Base-by-base conservation (phyloP, 64 coral and sea anemone species). In the Pocillopora damicornis region DNA sequence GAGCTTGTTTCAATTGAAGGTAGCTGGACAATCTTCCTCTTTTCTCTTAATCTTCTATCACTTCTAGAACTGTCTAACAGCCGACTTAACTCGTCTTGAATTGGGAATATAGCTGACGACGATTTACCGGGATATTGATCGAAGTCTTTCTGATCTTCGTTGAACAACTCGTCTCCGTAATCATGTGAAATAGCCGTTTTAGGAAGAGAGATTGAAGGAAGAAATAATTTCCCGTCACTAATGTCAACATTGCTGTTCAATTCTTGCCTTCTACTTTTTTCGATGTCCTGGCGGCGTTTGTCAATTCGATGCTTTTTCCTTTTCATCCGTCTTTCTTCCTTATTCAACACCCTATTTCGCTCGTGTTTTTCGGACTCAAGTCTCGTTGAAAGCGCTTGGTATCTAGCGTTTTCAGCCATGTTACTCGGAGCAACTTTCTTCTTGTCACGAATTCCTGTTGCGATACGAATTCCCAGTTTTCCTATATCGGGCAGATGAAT, bases 401-500 rank as follows among this genome's bases (percentile, higher is more conserved):
- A 57, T 58, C 88, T 82, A 60, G 91, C 91, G 22, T 82, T 75
- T 74, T 96, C 94, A 34, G 80, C 88, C 76, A 87, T 81, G 77
- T 96, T 90, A 51, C 37, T 81, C 14, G 94, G 94, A 0, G 76
- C 91, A 5, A 96, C 94, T 80, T 86, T 86, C 45, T 93, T 96
- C 86, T 80, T 81, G 36, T 96, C 94, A 74, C 75, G 92, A 4
- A 96, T 82, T 61, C 94, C 94, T 56, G 94, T 93, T 57, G 94
- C 94, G 12, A 96, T 83, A 35, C 69, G 87, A 72, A 96, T 96
- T 61, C 94, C 94, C 51, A 96, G 81, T 74, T 89, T 92, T 11
- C 94, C 94, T 66, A 96, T 96, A 58, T 96, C 94, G 13, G 94
- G 94, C 1, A 96, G 78, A 68, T 87, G 91, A 37, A 96, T 93